Evolutionary conservation across 2,113 vertebrate genomes (phyloP).

Genomic region (Vulpes lagopus): DNA sequence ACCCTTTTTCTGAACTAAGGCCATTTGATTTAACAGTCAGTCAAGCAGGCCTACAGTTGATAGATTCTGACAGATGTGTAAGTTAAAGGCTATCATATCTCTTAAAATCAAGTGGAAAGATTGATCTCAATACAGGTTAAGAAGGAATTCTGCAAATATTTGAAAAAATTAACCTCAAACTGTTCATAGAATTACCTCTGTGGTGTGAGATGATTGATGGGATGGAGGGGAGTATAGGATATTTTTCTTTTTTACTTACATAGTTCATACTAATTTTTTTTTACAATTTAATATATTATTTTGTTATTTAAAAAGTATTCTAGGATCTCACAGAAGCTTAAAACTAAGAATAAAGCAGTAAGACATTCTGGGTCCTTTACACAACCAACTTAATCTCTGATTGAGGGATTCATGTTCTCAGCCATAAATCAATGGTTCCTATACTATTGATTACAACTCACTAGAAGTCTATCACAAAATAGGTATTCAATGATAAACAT

Average conservation of each 20-base stretch:
- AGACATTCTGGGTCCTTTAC: background rate
- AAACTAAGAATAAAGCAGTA: background rate
- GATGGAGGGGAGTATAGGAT: background rate
- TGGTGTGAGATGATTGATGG: background rate
- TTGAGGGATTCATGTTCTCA: background rate
- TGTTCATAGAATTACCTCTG: background rate
- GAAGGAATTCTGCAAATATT: slow-evolving; percentile 37
- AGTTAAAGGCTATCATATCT: background rate
- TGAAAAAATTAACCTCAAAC: background rate
- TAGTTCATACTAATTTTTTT: background rate
- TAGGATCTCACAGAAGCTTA: background rate
- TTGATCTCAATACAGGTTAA: slow-evolving; percentile 14
- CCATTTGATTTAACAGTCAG: background rate
- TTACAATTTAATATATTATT: background rate
- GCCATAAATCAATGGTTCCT: background rate
- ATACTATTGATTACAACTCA: background rate
- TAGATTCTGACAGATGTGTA: background rate
- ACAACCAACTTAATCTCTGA: background rate
- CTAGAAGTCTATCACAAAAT: background rate
- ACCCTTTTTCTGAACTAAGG: background rate
- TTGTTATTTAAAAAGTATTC: background rate
- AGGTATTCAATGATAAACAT: background rate
- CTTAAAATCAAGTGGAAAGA: background rate
- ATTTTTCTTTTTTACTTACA: background rate
- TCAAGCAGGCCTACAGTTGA: background rate